These are phyloP conservation scores for Xanthorhoe spadicearia DNA, from an alignment of 2,888 invertebrate species.

Conservation along the genomic window DNA sequence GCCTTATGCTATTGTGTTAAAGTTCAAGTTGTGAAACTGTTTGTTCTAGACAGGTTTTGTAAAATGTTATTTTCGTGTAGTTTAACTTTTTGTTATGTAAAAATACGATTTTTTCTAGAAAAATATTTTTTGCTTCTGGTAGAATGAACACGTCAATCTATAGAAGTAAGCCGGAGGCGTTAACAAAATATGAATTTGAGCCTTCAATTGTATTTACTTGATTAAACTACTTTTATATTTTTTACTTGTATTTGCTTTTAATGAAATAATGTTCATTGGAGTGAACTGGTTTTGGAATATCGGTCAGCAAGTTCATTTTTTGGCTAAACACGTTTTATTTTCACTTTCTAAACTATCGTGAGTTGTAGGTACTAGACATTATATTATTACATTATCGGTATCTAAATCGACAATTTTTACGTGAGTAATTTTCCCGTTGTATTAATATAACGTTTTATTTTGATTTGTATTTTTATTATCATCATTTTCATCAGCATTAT, in stretches of 20 bases:
- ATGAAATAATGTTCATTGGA: too few relatives aligned
- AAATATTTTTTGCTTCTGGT: constrained; percentile 4
- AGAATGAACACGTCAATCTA: constrained; percentile 3
- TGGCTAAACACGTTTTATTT: too few relatives aligned
- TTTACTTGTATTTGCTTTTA: background rate
- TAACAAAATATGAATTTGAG: background rate
- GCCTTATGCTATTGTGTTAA: background rate
- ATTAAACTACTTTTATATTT: background rate
- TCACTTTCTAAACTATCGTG: too few relatives aligned
- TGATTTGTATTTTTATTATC: too few relatives aligned
- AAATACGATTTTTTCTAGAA: constrained; percentile 4
- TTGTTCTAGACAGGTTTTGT: constrained; percentile 1
- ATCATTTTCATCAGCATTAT: too few relatives aligned
- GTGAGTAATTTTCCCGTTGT: too few relatives aligned
- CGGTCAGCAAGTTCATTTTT: too few relatives aligned
- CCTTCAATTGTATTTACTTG: background rate
- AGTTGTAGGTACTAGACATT: too few relatives aligned
- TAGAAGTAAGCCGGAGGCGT: background rate
- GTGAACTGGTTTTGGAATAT: too few relatives aligned
- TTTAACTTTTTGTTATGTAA: constrained; percentile 12
- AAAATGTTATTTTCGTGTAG: constrained; percentile 6
- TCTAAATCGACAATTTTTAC: too few relatives aligned
- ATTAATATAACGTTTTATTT: too few relatives aligned
- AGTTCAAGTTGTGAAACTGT: background rate
- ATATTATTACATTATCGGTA: too few relatives aligned